Conservation (phyloP, 2,797 vertebrate species). For the Graptemys geographica region DNA sequence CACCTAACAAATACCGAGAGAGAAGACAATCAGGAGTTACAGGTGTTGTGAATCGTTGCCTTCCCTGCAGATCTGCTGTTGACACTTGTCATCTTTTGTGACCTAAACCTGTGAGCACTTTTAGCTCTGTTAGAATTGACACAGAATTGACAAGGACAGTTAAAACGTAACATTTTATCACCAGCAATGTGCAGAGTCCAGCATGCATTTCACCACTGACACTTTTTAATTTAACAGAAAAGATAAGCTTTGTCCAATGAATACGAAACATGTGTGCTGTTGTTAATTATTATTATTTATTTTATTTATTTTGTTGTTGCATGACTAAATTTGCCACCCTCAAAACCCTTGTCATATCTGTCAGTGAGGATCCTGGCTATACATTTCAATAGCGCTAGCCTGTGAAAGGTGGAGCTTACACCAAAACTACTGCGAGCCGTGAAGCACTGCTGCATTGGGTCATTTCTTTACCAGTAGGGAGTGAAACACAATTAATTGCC, state of each 20-base stretch:
- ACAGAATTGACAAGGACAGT: background rate
- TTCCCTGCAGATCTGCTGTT: background rate
- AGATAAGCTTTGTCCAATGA: background rate
- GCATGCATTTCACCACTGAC: background rate
- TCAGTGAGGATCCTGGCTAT: background rate
- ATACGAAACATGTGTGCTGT: background rate
- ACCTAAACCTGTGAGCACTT: background rate
- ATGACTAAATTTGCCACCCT: background rate
- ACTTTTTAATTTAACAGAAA: background rate
- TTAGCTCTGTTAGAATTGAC: background rate
- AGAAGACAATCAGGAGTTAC: background rate
- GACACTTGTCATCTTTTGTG: background rate
- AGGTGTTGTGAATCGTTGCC: background rate
- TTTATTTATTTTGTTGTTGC: background rate
- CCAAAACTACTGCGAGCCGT: background rate
- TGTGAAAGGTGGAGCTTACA: background rate
- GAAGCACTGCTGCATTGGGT: too few relatives aligned
- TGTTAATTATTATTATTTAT: background rate
- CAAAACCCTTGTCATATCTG: background rate
- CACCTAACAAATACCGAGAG: constrained; percentile 78
- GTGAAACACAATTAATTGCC: background rate
- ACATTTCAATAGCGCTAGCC: background rate
- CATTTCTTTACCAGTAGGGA: background rate
- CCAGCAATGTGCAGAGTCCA: background rate
- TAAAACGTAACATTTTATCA: background rate